Evolutionary conservation across 2,888 invertebrate species (phyloP), one percentile per base, ranked within the genome.

Genomic region (Scaeva pyrastri): DNA sequence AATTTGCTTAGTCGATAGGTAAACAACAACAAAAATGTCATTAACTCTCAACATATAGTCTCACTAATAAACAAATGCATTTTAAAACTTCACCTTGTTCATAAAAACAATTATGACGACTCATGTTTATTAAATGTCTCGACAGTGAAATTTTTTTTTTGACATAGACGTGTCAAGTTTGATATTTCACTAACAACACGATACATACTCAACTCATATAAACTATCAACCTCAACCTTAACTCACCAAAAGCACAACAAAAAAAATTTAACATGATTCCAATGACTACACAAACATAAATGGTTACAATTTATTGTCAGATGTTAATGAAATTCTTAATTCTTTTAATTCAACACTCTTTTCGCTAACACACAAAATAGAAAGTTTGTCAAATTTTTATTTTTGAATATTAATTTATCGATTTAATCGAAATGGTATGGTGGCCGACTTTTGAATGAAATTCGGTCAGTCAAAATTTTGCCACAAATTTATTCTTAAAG

Each of bases 361-460:
- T 19, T 48, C n/a, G 1, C 11, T 19, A 11, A 58, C 36, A 19
- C 36, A 36, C 31, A 58, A 31, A 31, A 77, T 71, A 71, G 77
- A 77, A 77, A 77, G 77, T 71, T 76, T 26, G 41, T 58, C 19
- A 31, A 39, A 11, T 39, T 39, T 11, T 39, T 10, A 48, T 19
- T 23, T 50, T 36, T 36, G 62, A 77, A 62, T 62, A 76, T 60
- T 48, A 52, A 58, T 48, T 58, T 48, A 26, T 39, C 36, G 23
- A 68, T 58, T 43, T 19, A 19, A 58, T 39, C 16, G 10, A 58
- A 56, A 43, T 3, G 39, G 36, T 19, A 11, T 19, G 39, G 41
- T 36, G 58, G 2, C 6, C 41, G 36, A 62, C 19, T 45, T 21
- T 36, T 23, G 12, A 5, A 36, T n/a, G n/a, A 45, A 19, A 19